phyloP scores from a whole-genome alignment of 2,888 invertebrate species.

The Ophion obscuratus region DNA sequence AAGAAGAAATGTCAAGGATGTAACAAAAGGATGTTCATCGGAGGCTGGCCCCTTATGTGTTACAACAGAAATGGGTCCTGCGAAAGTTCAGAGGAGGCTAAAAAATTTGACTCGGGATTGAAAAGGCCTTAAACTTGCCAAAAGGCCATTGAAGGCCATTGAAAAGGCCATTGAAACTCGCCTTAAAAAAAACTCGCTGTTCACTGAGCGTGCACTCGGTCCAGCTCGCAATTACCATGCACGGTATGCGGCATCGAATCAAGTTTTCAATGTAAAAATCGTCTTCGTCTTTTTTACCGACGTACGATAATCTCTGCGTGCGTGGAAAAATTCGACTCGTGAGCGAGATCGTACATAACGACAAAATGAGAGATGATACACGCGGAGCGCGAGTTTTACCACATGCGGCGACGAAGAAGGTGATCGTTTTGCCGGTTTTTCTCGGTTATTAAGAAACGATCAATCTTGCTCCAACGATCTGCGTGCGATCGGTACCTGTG shows the following conservation, averaged over 20 bases:
- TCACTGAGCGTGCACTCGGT: neutral
- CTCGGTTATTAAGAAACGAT: constrained; percentile 83
- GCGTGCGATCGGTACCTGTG: constrained; percentile 68
- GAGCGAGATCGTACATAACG: neutral
- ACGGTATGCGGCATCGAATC: constrained; percentile 5
- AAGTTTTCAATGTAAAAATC: constrained; percentile 14
- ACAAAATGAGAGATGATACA: constrained; percentile 45
- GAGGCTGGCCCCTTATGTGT: no score
- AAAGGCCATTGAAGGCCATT: no score
- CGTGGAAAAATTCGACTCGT: neutral
- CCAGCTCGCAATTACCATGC: neutral
- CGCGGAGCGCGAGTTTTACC: constrained; percentile 66
- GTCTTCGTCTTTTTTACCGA: neutral
- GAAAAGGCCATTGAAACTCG: no score
- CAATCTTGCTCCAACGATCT: constrained; percentile 78
- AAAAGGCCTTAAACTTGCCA: no score
- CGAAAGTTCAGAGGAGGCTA: no score
- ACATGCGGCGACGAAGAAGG: constrained; percentile 73
- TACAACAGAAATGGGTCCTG: no score
- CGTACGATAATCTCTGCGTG: neutral
- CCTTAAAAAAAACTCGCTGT: no score
- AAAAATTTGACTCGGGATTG: no score
- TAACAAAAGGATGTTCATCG: no score
- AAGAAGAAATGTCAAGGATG: no score
- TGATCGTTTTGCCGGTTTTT: constrained; percentile 81